Evolutionary conservation across 1,140 invertebrate species (phyloP).

Genomic region (Gryllus bimaculatus): DNA sequence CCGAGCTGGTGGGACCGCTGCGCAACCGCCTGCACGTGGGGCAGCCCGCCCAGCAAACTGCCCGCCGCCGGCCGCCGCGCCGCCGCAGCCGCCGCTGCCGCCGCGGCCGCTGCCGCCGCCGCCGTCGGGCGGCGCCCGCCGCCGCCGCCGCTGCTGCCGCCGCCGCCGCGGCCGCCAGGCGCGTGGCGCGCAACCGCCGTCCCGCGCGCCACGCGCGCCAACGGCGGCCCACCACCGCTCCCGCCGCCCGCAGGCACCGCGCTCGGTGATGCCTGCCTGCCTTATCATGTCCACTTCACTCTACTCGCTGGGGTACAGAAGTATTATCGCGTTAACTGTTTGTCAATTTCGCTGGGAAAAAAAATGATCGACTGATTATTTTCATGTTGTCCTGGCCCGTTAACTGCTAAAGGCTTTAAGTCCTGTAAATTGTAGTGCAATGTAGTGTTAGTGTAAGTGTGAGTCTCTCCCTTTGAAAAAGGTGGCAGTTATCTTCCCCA

Average conservation of each 20-base stretch:
- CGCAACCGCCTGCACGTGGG: slow-evolving; percentile 37
- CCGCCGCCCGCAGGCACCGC: slow-evolving; percentile 19
- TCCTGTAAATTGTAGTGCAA: too few relatives aligned
- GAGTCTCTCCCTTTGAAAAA: too few relatives aligned
- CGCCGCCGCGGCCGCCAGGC: neutral
- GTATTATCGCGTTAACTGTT: too few relatives aligned
- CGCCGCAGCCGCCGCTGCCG: slow-evolving; percentile 15
- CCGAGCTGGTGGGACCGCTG: slow-evolving; percentile 75
- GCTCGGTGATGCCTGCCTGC: slow-evolving; percentile 26
- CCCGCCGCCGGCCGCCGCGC: slow-evolving; percentile 2
- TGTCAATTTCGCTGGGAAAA: too few relatives aligned
- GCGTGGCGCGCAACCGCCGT: neutral
- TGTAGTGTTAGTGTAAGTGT: too few relatives aligned
- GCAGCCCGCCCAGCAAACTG: slow-evolving; percentile 28
- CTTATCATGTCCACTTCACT: neutral
- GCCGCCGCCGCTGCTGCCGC: slow-evolving; percentile 11
- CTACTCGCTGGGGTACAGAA: too few relatives aligned
- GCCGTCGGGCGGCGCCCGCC: neutral
- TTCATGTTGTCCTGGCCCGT: too few relatives aligned
- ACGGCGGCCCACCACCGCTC: slow-evolving; percentile 7
- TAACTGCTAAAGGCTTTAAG: too few relatives aligned
- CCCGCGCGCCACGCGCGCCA: slow-evolving; percentile 12
- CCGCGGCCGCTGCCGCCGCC: neutral
- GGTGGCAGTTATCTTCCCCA: too few relatives aligned
- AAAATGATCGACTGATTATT: too few relatives aligned